phyloP scores from a whole-genome alignment of 2,888 invertebrate species.

The Plebejus melissa region DNA sequence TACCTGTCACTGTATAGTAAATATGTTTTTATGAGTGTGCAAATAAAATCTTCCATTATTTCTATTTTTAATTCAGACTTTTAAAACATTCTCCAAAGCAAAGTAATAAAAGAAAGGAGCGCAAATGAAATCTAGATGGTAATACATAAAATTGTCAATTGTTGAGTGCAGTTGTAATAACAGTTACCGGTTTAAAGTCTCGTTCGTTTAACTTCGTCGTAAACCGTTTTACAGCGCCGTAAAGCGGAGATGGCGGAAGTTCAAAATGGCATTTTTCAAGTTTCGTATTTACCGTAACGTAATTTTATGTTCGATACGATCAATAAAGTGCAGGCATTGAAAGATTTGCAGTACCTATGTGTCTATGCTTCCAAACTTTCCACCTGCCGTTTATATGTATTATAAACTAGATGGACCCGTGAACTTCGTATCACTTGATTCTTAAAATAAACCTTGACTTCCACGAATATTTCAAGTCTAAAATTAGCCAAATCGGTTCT shows the following conservation, averaged over 20 bases:
- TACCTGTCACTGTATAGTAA: not conserved
- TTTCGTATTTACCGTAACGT: constrained; percentile 3
- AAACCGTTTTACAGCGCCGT: constrained; percentile 20
- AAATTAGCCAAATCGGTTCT: too few species aligned
- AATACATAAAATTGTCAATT: constrained; percentile 13
- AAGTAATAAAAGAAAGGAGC: not conserved
- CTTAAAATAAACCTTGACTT: too few species aligned
- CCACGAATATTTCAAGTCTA: too few species aligned
- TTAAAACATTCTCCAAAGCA: not conserved
- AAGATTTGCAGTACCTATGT: not conserved
- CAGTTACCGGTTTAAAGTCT: constrained; percentile 20
- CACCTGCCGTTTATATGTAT: not conserved
- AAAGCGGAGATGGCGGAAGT: not conserved
- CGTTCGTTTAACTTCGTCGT: constrained; percentile 18
- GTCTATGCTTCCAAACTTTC: not conserved
- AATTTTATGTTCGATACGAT: not conserved
- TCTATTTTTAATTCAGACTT: not conserved
- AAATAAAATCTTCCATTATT: not conserved
- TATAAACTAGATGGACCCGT: too few species aligned
- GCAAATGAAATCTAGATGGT: constrained; percentile 2
- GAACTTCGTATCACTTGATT: too few species aligned
- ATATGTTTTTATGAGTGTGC: not conserved
- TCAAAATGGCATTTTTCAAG: constrained; percentile 14
- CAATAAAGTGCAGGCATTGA: not conserved
- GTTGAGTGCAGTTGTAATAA: constrained; percentile 21